A percentile compares a stretch with the other conserved stretches of the same genome.
Evolutionary conservation across 1,140 invertebrate species (phyloP).

Genomic region (Hesperophylax magnus): DNA sequence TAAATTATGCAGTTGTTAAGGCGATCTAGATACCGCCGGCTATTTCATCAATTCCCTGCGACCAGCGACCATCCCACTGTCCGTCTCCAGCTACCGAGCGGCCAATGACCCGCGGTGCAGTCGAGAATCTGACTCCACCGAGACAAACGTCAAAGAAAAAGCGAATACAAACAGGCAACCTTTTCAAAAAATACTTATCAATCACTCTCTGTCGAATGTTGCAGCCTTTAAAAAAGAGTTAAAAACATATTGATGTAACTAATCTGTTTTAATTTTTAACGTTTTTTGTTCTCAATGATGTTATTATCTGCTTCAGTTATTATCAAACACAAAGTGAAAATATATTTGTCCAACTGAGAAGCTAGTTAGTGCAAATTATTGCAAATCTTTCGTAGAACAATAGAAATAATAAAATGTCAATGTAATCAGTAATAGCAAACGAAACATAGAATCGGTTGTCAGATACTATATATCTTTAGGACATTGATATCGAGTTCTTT

Average conservation of each 20-base stretch:
- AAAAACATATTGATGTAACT: not conserved
- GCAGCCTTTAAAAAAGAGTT: not conserved
- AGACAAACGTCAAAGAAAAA: not conserved
- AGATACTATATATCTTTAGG: no score
- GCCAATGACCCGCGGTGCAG: conserved; percentile 23
- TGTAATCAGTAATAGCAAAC: no score
- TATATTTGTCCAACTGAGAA: not conserved
- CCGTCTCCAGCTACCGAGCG: not conserved
- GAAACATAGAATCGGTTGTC: no score
- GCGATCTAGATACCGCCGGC: conserved; percentile 20
- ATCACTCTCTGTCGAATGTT: not conserved
- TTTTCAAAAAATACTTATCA: not conserved
- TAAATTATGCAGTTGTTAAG: conserved; percentile 25
- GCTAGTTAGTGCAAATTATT: no score
- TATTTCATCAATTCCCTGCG: conserved; percentile 3
- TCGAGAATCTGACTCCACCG: not conserved
- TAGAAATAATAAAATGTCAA: no score
- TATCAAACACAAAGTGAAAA: not conserved
- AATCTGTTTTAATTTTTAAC: not conserved
- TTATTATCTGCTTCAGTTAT: not conserved
- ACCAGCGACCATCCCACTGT: not conserved
- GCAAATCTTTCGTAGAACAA: no score
- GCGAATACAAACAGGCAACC: not conserved
- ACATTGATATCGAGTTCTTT: no score
- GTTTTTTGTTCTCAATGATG: not conserved